Conservation (phyloP, 2,888 invertebrate species). For the Tenthredo scrophulariae region DNA sequence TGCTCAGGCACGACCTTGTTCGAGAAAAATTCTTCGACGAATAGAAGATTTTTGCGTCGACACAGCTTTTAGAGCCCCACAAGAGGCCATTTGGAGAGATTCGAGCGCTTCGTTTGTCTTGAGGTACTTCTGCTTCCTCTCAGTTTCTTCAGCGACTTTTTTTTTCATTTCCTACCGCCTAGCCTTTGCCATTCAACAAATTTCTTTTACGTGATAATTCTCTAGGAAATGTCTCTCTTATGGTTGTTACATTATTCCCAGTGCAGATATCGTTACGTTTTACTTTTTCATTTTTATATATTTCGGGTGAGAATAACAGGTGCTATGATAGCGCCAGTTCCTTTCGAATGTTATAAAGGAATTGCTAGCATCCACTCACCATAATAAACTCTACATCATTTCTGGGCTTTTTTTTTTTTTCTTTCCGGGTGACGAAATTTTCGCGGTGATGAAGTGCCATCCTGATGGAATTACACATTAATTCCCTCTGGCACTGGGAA, state of each 20-base stretch:
- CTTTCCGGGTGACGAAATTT: neutral
- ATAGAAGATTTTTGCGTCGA: slow-evolving; percentile 25
- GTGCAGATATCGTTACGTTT: neutral
- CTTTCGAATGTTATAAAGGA: neutral
- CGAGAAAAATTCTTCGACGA: neutral
- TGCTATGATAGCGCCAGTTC: neutral
- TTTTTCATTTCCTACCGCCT: neutral
- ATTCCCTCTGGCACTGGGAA: neutral
- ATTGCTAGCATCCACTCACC: neutral
- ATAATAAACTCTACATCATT: neutral
- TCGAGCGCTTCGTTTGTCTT: slow-evolving; percentile 47
- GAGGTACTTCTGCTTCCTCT: slow-evolving; percentile 35
- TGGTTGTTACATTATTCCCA: neutral
- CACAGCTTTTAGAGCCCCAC: slow-evolving; percentile 18
- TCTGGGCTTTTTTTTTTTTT: neutral
- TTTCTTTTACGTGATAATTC: slow-evolving; percentile 5
- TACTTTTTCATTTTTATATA: neutral
- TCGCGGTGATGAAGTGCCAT: neutral
- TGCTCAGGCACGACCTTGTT: neutral
- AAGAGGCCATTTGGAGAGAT: slow-evolving; percentile 38
- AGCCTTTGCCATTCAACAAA: neutral
- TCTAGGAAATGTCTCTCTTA: neutral
- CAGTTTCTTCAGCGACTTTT: slow-evolving; percentile 1
- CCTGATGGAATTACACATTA: slow-evolving; percentile 11
- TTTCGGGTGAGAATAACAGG: neutral